These are phyloP conservation scores for Chelonia mydas DNA, from an alignment of 2,797 vertebrate genomes.

Conservation along the genomic window DNA sequence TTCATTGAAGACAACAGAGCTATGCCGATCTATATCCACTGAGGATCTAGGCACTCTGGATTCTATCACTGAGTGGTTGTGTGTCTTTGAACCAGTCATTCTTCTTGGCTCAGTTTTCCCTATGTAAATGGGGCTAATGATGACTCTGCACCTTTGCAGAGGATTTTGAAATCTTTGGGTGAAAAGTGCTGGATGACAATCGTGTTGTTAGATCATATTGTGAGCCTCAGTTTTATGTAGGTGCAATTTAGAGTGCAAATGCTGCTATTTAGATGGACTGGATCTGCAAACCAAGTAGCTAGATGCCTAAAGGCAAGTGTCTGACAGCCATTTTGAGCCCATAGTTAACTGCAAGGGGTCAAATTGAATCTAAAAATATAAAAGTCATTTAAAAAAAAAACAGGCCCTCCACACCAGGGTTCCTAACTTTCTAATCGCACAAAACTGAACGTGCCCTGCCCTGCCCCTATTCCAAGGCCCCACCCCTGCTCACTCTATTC, in stretches of 20 bases:
- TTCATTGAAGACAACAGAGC: not conserved
- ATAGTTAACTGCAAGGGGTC: not conserved
- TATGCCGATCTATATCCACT: not conserved
- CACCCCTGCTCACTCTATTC: too few relatives aligned
- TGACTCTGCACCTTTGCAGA: not conserved
- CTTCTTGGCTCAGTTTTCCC: not conserved
- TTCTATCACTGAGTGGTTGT: not conserved
- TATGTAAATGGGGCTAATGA: not conserved
- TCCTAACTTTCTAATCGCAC: too few relatives aligned
- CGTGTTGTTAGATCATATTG: not conserved
- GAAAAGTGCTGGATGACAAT: not conserved
- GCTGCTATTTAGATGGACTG: not conserved
- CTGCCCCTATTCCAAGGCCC: too few relatives aligned
- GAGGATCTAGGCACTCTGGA: not conserved
- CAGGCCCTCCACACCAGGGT: too few relatives aligned
- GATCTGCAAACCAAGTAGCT: not conserved
- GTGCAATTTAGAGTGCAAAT: not conserved
- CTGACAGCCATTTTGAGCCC: not conserved
- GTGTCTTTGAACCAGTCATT: not conserved
- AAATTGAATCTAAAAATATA: not conserved
- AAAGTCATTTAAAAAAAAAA: not conserved
- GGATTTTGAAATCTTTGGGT: not conserved
- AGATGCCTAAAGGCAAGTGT: not conserved
- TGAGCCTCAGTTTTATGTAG: not conserved
- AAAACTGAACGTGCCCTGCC: too few relatives aligned